Evolutionary conservation across 2,113 vertebrate species (phyloP).

Genomic region (Pitta sordida): DNA sequence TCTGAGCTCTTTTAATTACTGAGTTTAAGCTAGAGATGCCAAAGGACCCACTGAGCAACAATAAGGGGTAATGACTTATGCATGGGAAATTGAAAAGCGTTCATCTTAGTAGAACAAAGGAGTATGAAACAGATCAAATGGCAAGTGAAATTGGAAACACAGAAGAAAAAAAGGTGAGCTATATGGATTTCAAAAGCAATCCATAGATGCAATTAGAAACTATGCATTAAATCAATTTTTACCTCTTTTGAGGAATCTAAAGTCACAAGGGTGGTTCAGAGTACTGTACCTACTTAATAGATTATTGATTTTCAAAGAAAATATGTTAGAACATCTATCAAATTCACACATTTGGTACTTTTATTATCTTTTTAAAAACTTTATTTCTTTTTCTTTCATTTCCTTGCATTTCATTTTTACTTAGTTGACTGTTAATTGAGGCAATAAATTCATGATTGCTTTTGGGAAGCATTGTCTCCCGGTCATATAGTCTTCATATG

Average conservation of each 20-base stretch:
- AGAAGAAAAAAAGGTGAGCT: not conserved
- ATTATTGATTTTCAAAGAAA: conserved; percentile 39
- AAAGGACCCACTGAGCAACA: conserved; percentile 30
- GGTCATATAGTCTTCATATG: not conserved
- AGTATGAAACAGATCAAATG: conserved; percentile 22
- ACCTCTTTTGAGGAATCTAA: not conserved
- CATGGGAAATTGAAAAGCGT: conserved; percentile 36
- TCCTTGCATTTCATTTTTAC: accelerated
- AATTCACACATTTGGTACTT: not conserved
- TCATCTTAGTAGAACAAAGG: conserved; percentile 28
- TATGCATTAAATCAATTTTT: conserved; percentile 21
- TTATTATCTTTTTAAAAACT: not conserved
- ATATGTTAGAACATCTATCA: not conserved
- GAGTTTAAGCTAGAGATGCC: conserved; percentile 14
- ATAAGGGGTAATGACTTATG: conserved; percentile 33
- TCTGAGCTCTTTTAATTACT: conserved; percentile 50
- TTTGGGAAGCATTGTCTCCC: not conserved
- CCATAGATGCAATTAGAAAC: conserved; percentile 4
- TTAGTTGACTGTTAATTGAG: not conserved
- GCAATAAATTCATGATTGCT: not conserved
- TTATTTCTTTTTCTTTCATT: no score
- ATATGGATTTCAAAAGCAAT: conserved; percentile 25
- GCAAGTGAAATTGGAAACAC: conserved; percentile 22
- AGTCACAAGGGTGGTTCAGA: not conserved
- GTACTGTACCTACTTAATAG: not conserved